These are phyloP conservation scores for Solea senegalensis DNA, from an alignment of 2,113 vertebrate species.

Conservation along the genomic window DNA sequence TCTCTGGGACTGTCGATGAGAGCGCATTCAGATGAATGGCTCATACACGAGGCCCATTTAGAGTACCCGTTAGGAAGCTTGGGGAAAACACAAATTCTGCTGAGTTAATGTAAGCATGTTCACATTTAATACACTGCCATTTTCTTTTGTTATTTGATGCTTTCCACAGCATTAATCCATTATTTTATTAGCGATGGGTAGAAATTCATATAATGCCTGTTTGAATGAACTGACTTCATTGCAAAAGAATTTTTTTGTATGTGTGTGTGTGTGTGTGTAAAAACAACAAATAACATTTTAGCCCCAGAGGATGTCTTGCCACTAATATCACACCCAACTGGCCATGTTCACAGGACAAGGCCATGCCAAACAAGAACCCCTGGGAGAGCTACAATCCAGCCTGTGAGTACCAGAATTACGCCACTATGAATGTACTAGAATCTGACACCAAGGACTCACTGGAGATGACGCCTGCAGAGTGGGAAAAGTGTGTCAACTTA, in stretches of 20 bases:
- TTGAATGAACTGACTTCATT: conserved; percentile 41
- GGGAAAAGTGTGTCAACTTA: conserved; percentile 99
- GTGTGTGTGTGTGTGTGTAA: neutral
- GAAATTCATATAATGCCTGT: conserved; percentile 36
- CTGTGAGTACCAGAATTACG: conserved; percentile 98
- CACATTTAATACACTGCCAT: conserved; percentile 64
- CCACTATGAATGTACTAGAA: conserved; percentile 98
- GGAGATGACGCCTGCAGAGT: conserved; percentile 97
- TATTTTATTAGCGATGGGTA: conserved; percentile 56
- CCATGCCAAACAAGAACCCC: conserved; percentile 92
- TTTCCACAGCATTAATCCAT: conserved; percentile 68
- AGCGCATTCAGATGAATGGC: conserved; percentile 58
- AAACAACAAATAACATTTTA: conserved; percentile 10
- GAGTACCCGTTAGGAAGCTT: conserved; percentile 32
- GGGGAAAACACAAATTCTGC: conserved; percentile 39
- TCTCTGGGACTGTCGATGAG: conserved; percentile 56
- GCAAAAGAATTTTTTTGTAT: conserved; percentile 13
- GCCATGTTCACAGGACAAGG: conserved; percentile 89
- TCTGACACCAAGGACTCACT: conserved; percentile 94
- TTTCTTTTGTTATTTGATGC: conserved; percentile 69
- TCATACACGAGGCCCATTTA: conserved; percentile 42
- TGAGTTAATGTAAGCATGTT: conserved; percentile 56
- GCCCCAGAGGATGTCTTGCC: conserved; percentile 51
- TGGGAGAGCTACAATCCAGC: conserved; percentile 98
- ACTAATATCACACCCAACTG: conserved; percentile 63